These are phyloP conservation scores for Bombyx mori DNA, from an alignment of 1,140 invertebrate genomes.

Conservation along the genomic window ASM3026992v2 NC_085133.1:6676501-6677000, in stretches of 20 bases:
- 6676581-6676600: background rate
- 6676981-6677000: too few species aligned
- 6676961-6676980: too few species aligned
- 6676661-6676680: conserved; percentile 71
- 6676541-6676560: too few species aligned
- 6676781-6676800: conserved; percentile 2
- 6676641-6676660: conserved; percentile 23
- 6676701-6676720: conserved; percentile 74
- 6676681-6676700: conserved; percentile 78
- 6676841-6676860: background rate
- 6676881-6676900: conserved; percentile 29
- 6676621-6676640: too few species aligned
- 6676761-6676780: conserved; percentile 27
- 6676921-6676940: conserved; percentile 39
- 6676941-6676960: conserved; percentile 29
- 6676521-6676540: too few species aligned
- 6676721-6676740: conserved; percentile 54
- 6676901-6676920: conserved; percentile 39
- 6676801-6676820: background rate
- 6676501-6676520: too few species aligned
- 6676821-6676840: background rate
- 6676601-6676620: background rate
- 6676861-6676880: conserved; percentile 1
- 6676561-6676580: background rate
- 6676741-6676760: conserved; percentile 60